Evolutionary conservation across 2,113 vertebrate genomes (phyloP).

Genomic region (Heterotis niloticus): DNA sequence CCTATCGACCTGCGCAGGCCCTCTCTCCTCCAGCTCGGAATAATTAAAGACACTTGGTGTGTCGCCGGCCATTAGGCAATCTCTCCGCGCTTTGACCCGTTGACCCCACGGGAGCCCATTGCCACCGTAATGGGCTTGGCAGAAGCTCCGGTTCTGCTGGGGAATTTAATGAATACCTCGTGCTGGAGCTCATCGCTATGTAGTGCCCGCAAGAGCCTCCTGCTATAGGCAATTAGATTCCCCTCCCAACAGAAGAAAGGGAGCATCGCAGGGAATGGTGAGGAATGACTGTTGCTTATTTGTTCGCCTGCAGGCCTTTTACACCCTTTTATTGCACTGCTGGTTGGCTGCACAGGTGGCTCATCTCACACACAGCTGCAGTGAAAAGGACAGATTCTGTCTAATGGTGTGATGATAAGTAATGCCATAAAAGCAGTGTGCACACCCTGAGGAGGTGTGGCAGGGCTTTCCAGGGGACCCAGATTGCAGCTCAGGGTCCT

Average conservation of each 20-base stretch:
- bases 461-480: no score
- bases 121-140: slow-evolving; percentile 50
- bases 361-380: no score
- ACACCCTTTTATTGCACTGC: not conserved
- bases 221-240: slow-evolving; percentile 41
- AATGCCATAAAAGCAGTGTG: no score
- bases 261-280: not conserved
- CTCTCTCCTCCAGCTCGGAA: slow-evolving; percentile 52
- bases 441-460: no score
- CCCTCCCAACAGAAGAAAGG: not conserved
- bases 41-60: slow-evolving; percentile 67
- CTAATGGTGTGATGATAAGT: no score
- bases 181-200: slow-evolving; percentile 48
- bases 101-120: slow-evolving; percentile 53
- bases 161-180: slow-evolving; percentile 57
- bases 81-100: slow-evolving; percentile 45
- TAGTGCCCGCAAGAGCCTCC: slow-evolving; percentile 38
- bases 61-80: slow-evolving; percentile 46
- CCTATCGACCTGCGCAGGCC: not conserved
- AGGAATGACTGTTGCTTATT: not conserved
- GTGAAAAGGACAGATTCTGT: not conserved
- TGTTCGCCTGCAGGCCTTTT: not conserved
- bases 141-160: slow-evolving; percentile 42
- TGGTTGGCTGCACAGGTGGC: not conserved
- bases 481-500: no score